Evolutionary conservation across 2,888 invertebrate genomes (phyloP).

Genomic region (Allolobophora icterica): DNA sequence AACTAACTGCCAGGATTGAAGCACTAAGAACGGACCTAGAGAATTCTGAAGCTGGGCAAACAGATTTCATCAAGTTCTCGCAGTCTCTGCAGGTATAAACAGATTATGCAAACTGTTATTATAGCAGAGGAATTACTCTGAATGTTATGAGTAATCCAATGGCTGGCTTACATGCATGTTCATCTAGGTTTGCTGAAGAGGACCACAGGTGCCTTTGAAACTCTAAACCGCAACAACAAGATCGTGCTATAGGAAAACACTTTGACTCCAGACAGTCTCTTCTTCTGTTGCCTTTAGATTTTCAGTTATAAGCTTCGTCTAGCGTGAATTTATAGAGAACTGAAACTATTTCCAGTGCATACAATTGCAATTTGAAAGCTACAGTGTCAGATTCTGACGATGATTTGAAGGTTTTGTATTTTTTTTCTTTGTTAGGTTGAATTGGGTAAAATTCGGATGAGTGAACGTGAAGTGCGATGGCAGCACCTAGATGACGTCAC

Average conservation of each 20-base stretch:
- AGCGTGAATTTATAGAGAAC: neutral
- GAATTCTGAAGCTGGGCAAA: conserved; percentile 93
- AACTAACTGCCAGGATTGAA: conserved; percentile 55
- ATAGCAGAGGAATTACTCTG: neutral
- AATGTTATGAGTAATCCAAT: neutral
- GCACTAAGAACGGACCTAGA: conserved; percentile 69
- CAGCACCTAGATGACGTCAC: conserved; percentile 94
- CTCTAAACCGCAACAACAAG: neutral
- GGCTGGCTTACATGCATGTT: neutral
- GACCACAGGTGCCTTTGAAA: neutral
- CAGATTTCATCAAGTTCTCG: conserved; percentile 94
- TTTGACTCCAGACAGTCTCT: neutral
- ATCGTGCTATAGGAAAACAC: neutral
- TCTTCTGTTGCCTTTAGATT: neutral
- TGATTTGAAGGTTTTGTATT: neutral
- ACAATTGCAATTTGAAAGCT: neutral
- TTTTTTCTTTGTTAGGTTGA: conserved; percentile 72
- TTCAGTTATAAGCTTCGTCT: neutral
- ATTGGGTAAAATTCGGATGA: conserved; percentile 89
- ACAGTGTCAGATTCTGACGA: neutral
- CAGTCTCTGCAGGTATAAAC: conserved; percentile 83
- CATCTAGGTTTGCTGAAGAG: neutral
- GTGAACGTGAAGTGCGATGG: conserved; percentile 95
- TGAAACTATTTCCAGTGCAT: neutral
- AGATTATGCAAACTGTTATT: neutral